phyloP scores from a whole-genome alignment of 2,113 vertebrate species.

The Lophochroa leadbeateri region DNA sequence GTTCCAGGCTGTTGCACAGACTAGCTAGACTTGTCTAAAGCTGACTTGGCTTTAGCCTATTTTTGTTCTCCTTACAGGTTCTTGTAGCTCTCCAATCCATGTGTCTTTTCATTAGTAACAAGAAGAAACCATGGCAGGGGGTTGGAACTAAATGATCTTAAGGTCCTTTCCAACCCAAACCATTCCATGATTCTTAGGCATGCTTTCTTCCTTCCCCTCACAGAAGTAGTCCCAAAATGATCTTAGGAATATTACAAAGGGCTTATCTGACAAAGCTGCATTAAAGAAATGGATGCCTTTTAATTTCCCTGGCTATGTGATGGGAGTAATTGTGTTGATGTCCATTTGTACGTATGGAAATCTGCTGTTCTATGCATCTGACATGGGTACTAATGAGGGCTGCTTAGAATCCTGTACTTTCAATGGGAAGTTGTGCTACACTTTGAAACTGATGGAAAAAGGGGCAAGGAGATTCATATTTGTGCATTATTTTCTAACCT shows the following conservation, averaged over 20 bases:
- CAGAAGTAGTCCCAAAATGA: not conserved
- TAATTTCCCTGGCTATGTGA: not conserved
- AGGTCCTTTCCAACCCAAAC: not conserved
- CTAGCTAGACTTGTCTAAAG: not conserved
- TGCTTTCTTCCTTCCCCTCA: not conserved
- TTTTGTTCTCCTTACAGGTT: not conserved
- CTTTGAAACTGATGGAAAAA: not conserved
- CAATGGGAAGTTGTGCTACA: not conserved
- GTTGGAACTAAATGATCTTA: not conserved
- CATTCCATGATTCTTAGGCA: rapidly evolving
- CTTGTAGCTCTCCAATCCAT: not conserved
- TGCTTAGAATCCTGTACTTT: not conserved
- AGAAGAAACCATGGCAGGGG: not conserved
- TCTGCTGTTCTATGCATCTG: not conserved
- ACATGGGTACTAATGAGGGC: not conserved
- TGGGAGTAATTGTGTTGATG: not conserved
- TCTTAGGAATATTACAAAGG: not conserved
- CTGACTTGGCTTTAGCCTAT: not conserved
- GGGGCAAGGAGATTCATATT: not conserved
- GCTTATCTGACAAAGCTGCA: not conserved
- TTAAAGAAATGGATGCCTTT: not conserved
- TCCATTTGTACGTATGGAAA: not conserved
- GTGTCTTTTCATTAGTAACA: not conserved
- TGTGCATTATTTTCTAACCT: not conserved
- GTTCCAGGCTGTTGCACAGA: not conserved